Evolutionary conservation across 2,113 vertebrate genomes (phyloP), one percentile per base, ranked within the genome.

Genomic region (Pogona vitticeps): DNA sequence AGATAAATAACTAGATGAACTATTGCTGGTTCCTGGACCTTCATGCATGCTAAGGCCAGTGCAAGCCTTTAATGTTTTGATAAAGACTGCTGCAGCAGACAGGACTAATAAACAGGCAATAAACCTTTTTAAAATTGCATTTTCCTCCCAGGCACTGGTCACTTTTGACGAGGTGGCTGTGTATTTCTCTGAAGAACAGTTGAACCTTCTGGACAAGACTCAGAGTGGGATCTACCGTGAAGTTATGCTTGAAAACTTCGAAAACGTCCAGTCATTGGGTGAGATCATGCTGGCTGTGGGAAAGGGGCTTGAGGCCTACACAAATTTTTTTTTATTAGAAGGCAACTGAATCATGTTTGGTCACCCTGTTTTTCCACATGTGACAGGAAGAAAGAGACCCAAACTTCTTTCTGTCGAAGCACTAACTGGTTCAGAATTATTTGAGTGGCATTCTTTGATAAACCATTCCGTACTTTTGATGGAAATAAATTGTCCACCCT

Each of bases 161-260:
- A 65, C 80, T 14, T 90, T 91, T 61, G 88, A 91, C 70, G 88
- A 91, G 31, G 76, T 91, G 58, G 86, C 83, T 1, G 21, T 88
- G 31, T 80, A 86, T 71, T 91, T 91, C 61, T 83, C 88, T 1
- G 61, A 80, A 38, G 90, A 88, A 71, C 83, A 91, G 33, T 90
- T 88, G 90, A 38, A 3, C 20, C 79, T 70, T 52, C 70, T 91
- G 56, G 70, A 65, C 67, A 86, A 83, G 67, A 38, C 36, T 6
- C 83, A 90, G 83, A 90, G 46, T 79, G n/a, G 65, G 17, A 76
- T 88, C 23, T 91, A 90, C 77, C 70, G 59, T 52, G 86, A 90
- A 23, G 86, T 91, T n/a, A 91, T 91, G 90, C 78, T 85, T 38
- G 83, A 91, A 70, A 91, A 91, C 79, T 91, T 86, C 26, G 79